Conservation (phyloP, 2,113 vertebrate genomes). For the Chrysemys picta region DNA sequence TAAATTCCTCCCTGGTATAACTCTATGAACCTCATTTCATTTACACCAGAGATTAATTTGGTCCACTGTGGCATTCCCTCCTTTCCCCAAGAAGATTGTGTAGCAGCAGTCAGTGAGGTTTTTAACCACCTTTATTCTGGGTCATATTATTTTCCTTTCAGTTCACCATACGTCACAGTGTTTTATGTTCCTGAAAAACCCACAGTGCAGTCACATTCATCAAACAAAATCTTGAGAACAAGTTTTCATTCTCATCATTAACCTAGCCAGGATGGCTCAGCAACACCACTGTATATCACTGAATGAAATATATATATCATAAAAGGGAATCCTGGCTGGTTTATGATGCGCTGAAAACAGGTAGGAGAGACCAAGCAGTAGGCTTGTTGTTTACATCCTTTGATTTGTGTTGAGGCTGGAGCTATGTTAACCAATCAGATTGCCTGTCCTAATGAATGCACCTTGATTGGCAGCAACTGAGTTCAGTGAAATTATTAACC, state of each 20-base stretch:
- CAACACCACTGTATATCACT: background rate
- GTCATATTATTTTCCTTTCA: conserved; percentile 42
- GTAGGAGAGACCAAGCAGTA: conserved; percentile 42
- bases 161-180: conserved; percentile 20
- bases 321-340: conserved; percentile 45
- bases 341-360: conserved; percentile 42
- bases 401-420: conserved; percentile 47
- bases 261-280: conserved; percentile 29
- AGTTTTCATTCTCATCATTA: conserved; percentile 42
- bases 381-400: conserved; percentile 55
- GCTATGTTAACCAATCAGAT: conserved; percentile 36
- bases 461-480: conserved; percentile 45
- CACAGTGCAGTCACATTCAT: conserved; percentile 44
- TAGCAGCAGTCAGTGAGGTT: rapidly evolving
- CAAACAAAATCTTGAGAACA: background rate
- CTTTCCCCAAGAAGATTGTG: background rate
- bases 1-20: conserved; percentile 12
- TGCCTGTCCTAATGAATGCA: background rate
- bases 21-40: background rate
- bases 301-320: conserved; percentile 19
- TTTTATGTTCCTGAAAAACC: conserved; percentile 52
- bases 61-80: background rate
- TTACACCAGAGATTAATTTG: conserved; percentile 12
- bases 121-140: background rate
- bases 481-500: conserved; percentile 42